A percentile compares a stretch with the other conserved stretches of the same genome.
Evolutionary conservation across 2,888 invertebrate genomes (phyloP).

Genomic region (Rhagonycha lutea): DNA sequence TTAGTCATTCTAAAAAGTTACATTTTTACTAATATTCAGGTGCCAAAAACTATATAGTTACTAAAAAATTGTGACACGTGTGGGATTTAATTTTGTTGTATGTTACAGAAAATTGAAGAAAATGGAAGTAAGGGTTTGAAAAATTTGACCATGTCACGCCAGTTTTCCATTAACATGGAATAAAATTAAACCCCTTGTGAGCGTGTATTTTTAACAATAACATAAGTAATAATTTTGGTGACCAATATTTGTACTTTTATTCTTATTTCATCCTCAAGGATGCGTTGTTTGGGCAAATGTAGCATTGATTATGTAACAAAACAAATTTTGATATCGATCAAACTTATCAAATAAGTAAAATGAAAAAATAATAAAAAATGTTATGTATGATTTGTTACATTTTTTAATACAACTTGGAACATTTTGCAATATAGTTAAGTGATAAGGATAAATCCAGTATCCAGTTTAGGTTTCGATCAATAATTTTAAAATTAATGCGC

Average conservation of each 20-base stretch:
- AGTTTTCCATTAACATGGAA: constrained; percentile 20
- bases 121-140: neutral
- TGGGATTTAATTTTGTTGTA: constrained; percentile 11
- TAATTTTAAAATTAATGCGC: constrained; percentile 41
- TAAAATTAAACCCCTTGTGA: constrained; percentile 16
- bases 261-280: constrained; percentile 40
- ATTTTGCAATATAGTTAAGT: constrained; percentile 13
- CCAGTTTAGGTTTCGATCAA: constrained; percentile 11
- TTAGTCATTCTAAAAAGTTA: constrained; percentile 52
- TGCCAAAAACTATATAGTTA: constrained; percentile 54
- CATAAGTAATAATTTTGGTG: constrained; percentile 33
- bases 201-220: constrained; percentile 22
- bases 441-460: constrained; percentile 8
- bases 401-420: constrained; percentile 7
- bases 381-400: constrained; percentile 10
- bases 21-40: constrained; percentile 51
- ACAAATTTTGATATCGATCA: neutral
- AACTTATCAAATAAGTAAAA: neutral
- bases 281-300: constrained; percentile 9
- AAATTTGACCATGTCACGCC: constrained; percentile 4
- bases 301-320: constrained; percentile 7
- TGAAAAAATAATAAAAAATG: neutral
- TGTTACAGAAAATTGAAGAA: constrained; percentile 4
- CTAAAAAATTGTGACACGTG: constrained; percentile 40
- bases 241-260: constrained; percentile 40